A percentile compares a stretch with the other conserved stretches of the same genome.
Evolutionary conservation across 1,140 invertebrate genomes (phyloP).

Genomic region (Calycopis cecrops): DNA sequence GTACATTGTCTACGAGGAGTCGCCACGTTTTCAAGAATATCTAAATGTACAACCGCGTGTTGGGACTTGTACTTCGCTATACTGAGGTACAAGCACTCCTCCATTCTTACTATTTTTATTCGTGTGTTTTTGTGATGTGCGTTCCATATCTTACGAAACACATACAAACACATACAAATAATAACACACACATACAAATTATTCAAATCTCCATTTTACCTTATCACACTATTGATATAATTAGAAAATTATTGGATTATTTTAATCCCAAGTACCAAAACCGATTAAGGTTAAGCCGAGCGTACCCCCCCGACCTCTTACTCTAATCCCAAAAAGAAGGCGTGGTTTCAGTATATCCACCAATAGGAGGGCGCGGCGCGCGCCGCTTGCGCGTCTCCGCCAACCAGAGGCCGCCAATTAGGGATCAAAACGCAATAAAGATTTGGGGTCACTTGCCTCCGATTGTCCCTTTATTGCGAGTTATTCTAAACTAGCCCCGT

Average conservation of each 20-base stretch:
- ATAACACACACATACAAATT: too few species aligned
- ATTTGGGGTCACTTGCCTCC: slow-evolving; percentile 55
- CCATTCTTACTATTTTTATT: too few species aligned
- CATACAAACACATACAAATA: too few species aligned
- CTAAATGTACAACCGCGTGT: too few species aligned
- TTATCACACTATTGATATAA: slow-evolving; percentile 8
- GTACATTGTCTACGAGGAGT: too few species aligned
- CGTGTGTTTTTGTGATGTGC: too few species aligned
- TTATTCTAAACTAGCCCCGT: slow-evolving; percentile 30
- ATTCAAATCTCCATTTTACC: too few species aligned
- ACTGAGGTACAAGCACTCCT: too few species aligned
- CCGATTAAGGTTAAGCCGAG: slow-evolving; percentile 14
- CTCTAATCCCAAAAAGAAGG: slow-evolving; percentile 44
- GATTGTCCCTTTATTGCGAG: slow-evolving; percentile 37
- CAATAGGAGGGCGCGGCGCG: slow-evolving; percentile 36
- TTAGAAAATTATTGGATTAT: slow-evolving; percentile 12
- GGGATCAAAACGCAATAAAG: slow-evolving; percentile 43
- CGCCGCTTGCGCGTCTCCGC: slow-evolving; percentile 30
- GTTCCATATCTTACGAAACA: too few species aligned
- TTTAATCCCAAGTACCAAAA: slow-evolving; percentile 38
- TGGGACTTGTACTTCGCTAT: too few species aligned
- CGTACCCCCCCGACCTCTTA: slow-evolving; percentile 31
- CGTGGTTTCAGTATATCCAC: slow-evolving; percentile 29
- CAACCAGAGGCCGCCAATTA: slow-evolving; percentile 49
- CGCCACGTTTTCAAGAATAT: too few species aligned